Evolutionary conservation across 1,140 invertebrate genomes (phyloP), one percentile per base, ranked within the genome.

Genomic region (Macrobrachium rosenbergii): DNA sequence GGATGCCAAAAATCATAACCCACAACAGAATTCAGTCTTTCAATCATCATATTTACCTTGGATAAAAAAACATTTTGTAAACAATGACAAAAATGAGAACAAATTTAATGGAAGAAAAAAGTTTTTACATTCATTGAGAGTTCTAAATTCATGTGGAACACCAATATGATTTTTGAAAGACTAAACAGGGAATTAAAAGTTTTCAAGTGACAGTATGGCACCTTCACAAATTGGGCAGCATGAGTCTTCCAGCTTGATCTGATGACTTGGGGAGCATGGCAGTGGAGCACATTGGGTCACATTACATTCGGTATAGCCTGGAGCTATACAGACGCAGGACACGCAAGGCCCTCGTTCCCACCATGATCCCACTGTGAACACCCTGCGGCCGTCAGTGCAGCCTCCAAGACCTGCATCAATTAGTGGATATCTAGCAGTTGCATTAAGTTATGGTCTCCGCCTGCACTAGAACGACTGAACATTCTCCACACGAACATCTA

Each of bases 311-410:
- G 78, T 81, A 37, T 87, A 87, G 1, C 85, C 85, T 8, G 45
- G 62, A 7, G 78, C 85, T 21, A 87, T 52, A 63, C 85, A 87
- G 10, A 17, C 60, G 37, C 85, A 87, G 19, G 59, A 19, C 64
- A 87, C 85, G 37, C 85, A 87, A 21, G 77, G 12, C 6, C 79
- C 85, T 19, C 78, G 67, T 23, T 23, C 16, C 85, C 85, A 87
- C 23, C 43, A 28, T 52, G 43, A 37, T 23, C 85, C 85, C 45
- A 82, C 90, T 91, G 91, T 79, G 90, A 91, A 88, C 86, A 89
- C 37, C 88, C 90, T 60, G 89, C 90, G 17, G 90, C 91, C 79
- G 90, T 90, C 45, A 90, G 90, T 60, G 90, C 91, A 83, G 37
- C 82, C 75, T 23, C 45, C 28, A 21, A 79, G 45, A 17, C 72